phyloP scores from a whole-genome alignment of 2,888 invertebrate genomes.

The Anthophora plumipes region DNA sequence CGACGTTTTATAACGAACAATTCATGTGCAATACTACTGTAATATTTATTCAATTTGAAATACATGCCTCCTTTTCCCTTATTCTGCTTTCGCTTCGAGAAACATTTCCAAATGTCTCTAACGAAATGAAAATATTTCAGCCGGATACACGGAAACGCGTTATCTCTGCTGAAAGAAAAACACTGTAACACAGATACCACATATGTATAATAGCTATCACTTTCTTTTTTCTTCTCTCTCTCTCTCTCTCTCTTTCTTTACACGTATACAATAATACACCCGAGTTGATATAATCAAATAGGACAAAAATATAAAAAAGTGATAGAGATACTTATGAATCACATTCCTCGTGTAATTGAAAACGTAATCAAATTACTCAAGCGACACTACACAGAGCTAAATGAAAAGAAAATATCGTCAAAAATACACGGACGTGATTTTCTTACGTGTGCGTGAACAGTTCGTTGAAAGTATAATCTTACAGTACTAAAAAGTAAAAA shows the following conservation, averaged over 20 bases:
- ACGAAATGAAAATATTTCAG: neutral
- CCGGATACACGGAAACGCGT: too few species aligned
- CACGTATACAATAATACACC: neutral
- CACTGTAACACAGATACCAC: neutral
- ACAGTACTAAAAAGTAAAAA: too few species aligned
- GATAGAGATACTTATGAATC: neutral
- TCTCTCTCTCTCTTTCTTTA: too few species aligned
- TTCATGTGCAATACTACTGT: neutral
- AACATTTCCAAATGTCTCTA: neutral
- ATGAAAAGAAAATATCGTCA: neutral
- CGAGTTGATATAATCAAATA: neutral
- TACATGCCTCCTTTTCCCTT: neutral
- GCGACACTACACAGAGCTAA: neutral
- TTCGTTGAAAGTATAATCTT: neutral
- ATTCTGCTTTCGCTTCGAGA: neutral
- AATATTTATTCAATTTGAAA: slow-evolving; percentile 25
- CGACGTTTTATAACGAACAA: neutral
- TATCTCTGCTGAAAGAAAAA: neutral
- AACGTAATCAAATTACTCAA: neutral
- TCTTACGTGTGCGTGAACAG: neutral
- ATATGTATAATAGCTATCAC: neutral
- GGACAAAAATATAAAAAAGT: neutral
- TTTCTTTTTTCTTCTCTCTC: too few species aligned
- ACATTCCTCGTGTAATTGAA: neutral
- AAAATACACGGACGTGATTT: neutral